phyloP scores from a whole-genome alignment of 2,888 invertebrate species.

The Macrophya annulata region DNA sequence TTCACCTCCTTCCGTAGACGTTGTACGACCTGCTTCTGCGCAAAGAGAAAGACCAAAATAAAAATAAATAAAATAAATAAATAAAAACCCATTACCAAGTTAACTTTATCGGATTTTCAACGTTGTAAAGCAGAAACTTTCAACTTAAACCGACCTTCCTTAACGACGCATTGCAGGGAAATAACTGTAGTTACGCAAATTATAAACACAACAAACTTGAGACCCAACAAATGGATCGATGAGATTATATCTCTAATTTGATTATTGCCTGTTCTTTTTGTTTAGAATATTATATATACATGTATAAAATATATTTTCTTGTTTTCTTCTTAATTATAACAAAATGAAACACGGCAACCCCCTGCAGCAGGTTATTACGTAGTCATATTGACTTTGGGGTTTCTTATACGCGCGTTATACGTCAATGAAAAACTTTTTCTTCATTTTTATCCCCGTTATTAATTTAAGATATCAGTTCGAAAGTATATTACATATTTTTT shows the following conservation, averaged over 20 bases:
- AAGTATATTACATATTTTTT: neutral
- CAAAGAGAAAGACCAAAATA: slow-evolving; percentile 57
- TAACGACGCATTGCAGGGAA: slow-evolving; percentile 42
- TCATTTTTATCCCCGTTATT: neutral
- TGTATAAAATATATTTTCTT: slow-evolving; percentile 11
- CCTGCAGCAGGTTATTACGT: neutral
- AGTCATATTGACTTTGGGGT: neutral
- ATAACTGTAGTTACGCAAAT: neutral
- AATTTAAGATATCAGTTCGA: neutral
- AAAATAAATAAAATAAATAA: neutral
- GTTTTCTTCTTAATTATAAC: neutral
- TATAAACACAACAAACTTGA: slow-evolving; percentile 8
- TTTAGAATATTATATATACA: neutral
- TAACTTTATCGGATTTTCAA: slow-evolving; percentile 33
- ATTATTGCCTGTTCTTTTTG: neutral
- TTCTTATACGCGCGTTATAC: neutral
- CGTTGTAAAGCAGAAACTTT: slow-evolving; percentile 6
- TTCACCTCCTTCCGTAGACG: slow-evolving; percentile 83
- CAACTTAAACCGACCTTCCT: slow-evolving; percentile 18
- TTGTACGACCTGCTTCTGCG: slow-evolving; percentile 83
- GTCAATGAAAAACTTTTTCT: neutral
- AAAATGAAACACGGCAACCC: neutral
- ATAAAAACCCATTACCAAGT: neutral
- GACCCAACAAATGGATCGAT: slow-evolving; percentile 15
- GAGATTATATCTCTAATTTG: slow-evolving; percentile 13